Conservation (phyloP, 2,797 vertebrate species). For the Notolepis coatsorum region DNA sequence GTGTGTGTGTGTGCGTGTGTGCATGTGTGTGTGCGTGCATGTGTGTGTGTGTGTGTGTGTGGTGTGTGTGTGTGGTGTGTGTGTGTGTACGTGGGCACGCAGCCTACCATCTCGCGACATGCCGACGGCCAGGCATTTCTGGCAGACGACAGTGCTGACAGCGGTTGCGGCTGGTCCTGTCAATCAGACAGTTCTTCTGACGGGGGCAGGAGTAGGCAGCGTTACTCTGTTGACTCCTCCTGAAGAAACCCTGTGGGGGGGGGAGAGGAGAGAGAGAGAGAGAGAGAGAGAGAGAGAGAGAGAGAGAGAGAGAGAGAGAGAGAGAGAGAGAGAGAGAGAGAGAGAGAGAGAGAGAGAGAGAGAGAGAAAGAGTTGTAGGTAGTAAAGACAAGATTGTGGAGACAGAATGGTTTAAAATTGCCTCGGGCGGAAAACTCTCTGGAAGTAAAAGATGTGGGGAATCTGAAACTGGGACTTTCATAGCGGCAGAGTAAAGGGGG, state of each 20-base stretch:
- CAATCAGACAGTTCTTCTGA: slow-evolving; percentile 95
- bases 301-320: neutral
- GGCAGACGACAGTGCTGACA: neutral
- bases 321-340: neutral
- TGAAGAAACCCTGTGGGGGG: slow-evolving; percentile 83
- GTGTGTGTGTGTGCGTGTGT: neutral
- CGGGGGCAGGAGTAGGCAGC: slow-evolving; percentile 93
- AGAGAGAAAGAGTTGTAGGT: neutral
- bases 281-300: neutral
- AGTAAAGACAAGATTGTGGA: too few species aligned
- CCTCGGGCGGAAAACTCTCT: too few species aligned
- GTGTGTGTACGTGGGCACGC: too few species aligned
- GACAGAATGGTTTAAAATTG: too few species aligned
- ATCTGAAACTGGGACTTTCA: too few species aligned
- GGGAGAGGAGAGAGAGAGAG: neutral
- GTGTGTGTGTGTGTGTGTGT: neutral
- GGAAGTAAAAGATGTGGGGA: too few species aligned
- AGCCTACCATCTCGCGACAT: slow-evolving; percentile 28
- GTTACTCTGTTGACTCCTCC: slow-evolving; percentile 94
- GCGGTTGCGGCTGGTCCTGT: slow-evolving; percentile 91
- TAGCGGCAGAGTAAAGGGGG: neutral
- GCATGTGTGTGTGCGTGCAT: neutral
- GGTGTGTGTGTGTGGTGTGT: too few species aligned
- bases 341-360: neutral
- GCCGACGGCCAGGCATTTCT: slow-evolving; percentile 42